Conservation (phyloP, 2,888 invertebrate genomes). For the Abrostola tripartita region DNA sequence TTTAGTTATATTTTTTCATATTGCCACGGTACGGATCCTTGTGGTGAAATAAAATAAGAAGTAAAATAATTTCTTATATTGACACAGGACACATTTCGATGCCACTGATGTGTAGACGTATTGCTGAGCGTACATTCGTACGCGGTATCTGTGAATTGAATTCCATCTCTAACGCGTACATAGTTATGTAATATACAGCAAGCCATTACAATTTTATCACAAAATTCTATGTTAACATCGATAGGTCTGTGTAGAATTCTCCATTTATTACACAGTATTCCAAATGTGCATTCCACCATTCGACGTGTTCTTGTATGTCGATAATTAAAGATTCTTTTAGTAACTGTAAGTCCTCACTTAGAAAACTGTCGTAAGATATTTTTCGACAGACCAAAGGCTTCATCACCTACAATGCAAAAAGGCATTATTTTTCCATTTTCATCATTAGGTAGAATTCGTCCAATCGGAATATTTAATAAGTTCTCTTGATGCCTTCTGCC, state of each 20-base stretch:
- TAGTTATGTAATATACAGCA: conserved; percentile 23
- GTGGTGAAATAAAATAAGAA: conserved; percentile 15
- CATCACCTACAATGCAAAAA: conserved; percentile 32
- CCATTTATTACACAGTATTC: conserved; percentile 10
- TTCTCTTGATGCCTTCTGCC: conserved; percentile 28
- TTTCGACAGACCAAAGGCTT: conserved; percentile 34
- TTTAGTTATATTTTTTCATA: conserved; percentile 14
- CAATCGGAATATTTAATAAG: conserved; percentile 28
- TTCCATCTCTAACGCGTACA: conserved; percentile 20
- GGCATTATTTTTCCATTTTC: conserved; percentile 26
- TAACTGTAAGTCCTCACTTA: conserved; percentile 14
- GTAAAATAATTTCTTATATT: conserved; percentile 33
- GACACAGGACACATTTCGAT: conserved; percentile 26
- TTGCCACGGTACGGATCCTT: conserved; percentile 18
- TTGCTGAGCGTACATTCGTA: conserved; percentile 14
- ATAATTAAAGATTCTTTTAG: conserved; percentile 13
- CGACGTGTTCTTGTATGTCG: conserved; percentile 10
- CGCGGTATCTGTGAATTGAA: conserved; percentile 27
- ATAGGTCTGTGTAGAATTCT: conserved; percentile 8
- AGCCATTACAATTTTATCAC: conserved; percentile 22
- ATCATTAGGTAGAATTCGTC: conserved; percentile 30
- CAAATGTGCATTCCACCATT: conserved; percentile 9
- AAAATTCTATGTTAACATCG: conserved; percentile 14
- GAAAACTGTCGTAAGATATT: conserved; percentile 27
- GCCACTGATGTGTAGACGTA: conserved; percentile 10